Conservation (phyloP, 2,888 invertebrate genomes). For the Catocala fraxini region DNA sequence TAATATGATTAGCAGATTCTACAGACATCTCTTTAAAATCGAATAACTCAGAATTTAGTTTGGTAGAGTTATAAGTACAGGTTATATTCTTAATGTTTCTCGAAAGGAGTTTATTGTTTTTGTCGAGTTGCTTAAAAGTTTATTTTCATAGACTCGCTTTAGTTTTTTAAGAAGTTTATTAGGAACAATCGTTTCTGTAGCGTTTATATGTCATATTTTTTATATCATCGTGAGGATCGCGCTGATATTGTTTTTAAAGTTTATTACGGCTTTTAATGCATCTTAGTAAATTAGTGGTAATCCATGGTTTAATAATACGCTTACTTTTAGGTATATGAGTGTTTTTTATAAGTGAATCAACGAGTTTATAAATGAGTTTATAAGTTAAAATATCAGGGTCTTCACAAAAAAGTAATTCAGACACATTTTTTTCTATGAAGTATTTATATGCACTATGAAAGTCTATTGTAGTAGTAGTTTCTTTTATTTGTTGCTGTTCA, state of each 20-base stretch:
- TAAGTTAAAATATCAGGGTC: background rate
- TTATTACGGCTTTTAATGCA: too few relatives aligned
- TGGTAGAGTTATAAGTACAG: background rate
- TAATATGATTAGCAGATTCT: too few relatives aligned
- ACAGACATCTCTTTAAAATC: too few relatives aligned
- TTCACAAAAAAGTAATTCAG: background rate
- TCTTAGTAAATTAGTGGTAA: too few relatives aligned
- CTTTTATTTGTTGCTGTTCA: too few relatives aligned
- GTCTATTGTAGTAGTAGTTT: background rate
- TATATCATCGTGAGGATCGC: background rate
- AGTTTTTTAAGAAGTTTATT: constrained; percentile 1
- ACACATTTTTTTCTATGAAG: constrained; percentile 1
- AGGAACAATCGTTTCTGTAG: constrained; percentile 2
- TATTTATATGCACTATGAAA: background rate
- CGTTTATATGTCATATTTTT: background rate
- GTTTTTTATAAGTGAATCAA: background rate
- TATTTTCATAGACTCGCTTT: background rate
- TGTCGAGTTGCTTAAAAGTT: background rate
- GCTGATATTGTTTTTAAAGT: too few relatives aligned
- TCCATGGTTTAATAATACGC: too few relatives aligned
- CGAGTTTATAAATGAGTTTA: background rate
- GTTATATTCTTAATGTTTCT: background rate
- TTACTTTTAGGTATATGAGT: background rate
- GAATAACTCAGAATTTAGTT: too few relatives aligned
- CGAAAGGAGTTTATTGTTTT: background rate